Percentiles rank a stretch among this genome's conserved stretches.
These are phyloP conservation scores for Notolabrus celidotus DNA, from an alignment of 2,797 vertebrate species.

Conservation along the genomic window DNA sequence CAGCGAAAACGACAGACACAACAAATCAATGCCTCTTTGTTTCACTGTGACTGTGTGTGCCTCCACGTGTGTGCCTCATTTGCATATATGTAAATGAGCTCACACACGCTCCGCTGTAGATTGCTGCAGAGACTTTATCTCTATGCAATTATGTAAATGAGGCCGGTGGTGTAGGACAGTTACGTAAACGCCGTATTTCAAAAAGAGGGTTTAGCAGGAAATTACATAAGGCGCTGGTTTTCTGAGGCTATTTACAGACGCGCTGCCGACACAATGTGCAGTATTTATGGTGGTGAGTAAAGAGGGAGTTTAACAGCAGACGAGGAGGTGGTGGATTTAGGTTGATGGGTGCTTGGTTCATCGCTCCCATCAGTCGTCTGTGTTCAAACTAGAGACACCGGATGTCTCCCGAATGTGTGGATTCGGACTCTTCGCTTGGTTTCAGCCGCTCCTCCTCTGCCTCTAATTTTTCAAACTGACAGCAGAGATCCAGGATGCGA, in stretches of 20 bases:
- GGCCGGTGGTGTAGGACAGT: conserved; percentile 25
- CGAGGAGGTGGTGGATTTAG: background rate
- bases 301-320: background rate
- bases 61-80: conserved; percentile 3
- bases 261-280: conserved; percentile 11
- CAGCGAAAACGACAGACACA: background rate
- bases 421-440: background rate
- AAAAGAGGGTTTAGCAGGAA: conserved; percentile 45
- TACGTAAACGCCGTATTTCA: conserved; percentile 39
- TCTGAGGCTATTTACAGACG: conserved; percentile 36
- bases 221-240: conserved; percentile 37
- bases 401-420: background rate
- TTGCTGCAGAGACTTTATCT: conserved; percentile 21
- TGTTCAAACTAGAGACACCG: background rate
- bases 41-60: background rate
- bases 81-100: conserved; percentile 30
- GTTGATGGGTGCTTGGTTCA: background rate
- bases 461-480: background rate
- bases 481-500: background rate
- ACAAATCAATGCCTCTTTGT: conserved; percentile 4
- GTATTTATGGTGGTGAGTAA: background rate
- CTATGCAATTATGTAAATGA: conserved; percentile 53
- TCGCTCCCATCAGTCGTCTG: background rate
- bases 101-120: background rate
- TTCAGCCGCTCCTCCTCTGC: background rate